Base-by-base conservation (phyloP, 2,888 invertebrate genomes). In the Bombylius major region DNA sequence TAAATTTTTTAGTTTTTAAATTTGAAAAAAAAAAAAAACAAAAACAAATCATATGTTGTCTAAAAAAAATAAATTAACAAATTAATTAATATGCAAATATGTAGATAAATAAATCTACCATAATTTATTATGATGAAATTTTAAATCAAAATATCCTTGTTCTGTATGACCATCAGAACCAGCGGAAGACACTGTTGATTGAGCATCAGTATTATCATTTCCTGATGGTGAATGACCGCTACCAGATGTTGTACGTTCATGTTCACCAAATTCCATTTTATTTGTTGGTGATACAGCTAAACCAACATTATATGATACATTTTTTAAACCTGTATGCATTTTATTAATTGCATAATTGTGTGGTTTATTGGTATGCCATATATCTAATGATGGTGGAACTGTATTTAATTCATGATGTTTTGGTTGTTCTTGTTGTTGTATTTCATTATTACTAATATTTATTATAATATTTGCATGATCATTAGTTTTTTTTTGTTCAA, bases 111-210 rank as follows among this genome's bases (percentile, higher is more conserved):
- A 50, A 12, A 42, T 65, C 66, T 84, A 87, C 87, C 87, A 87
- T 64, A 87, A 76, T 64, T 82, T 84, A 65, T 84, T 86, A 72
- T 87, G 87, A 71, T 84, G 85, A 73, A 86, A 87, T 69, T 87
- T 87, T 48, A 87, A 77, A 73, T 87, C 87, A 64, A 86, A 80
- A 70, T 80, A 86, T 48, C 84, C 85, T 65, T 81, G 80, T 51
- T 82, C 81, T 31, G 84, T 84, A 58, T 77, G 72, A 51, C 79
- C 79, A 9, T 77, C 69, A 4, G 69, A 65, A 12, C 69, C 68
- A 5, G 65, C 66, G 1, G 69, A 70, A 45, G 73, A 73, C 65
- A 69, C 66, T 53, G 67, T 69, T 59, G 71, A 72, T n/a, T 66
- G 63, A 46, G 70, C 69, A 58, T 69, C 72, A 45, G 58, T 51